A percentile compares a stretch with the other conserved stretches of the same genome.
Evolutionary conservation across 2,888 invertebrate species (phyloP).

Genomic region (Orgyia antiqua): DNA sequence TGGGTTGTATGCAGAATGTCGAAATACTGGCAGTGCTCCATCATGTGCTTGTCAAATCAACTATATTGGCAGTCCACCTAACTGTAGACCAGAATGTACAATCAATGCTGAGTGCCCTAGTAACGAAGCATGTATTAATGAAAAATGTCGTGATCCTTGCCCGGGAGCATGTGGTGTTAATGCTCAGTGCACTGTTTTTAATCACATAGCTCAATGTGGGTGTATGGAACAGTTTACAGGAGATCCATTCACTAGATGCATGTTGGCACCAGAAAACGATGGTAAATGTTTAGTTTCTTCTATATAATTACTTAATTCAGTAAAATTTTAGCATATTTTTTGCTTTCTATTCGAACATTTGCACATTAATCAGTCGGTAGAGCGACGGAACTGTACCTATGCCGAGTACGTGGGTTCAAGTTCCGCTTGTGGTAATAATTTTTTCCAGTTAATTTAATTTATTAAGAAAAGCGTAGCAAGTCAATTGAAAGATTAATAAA

Average conservation of each 20-base stretch:
- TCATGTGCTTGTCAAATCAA: conserved; percentile 79
- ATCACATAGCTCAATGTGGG: conserved; percentile 81
- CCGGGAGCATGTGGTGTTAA: conserved; percentile 81
- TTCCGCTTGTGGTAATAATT: no score
- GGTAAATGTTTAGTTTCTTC: conserved; percentile 35
- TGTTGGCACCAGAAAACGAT: conserved; percentile 43
- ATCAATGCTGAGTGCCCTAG: conserved; percentile 84
- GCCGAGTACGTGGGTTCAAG: no score
- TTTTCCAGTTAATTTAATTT: background rate
- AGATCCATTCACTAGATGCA: conserved; percentile 77
- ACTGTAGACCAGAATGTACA: conserved; percentile 83
- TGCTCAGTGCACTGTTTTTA: conserved; percentile 78
- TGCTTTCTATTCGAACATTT: no score
- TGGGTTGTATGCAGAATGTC: conserved; percentile 81
- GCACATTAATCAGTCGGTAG: no score
- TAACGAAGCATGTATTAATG: conserved; percentile 81
- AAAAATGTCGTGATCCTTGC: conserved; percentile 83
- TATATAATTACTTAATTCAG: no score
- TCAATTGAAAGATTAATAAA: no score
- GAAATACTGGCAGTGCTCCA: conserved; percentile 72
- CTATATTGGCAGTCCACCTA: conserved; percentile 81
- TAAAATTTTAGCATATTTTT: no score
- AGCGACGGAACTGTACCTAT: no score
- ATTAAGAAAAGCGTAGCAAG: no score
- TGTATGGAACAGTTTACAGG: conserved; percentile 78